phyloP scores from a whole-genome alignment of 2,797 vertebrate genomes.

The Aulostomus chinensis region DNA sequence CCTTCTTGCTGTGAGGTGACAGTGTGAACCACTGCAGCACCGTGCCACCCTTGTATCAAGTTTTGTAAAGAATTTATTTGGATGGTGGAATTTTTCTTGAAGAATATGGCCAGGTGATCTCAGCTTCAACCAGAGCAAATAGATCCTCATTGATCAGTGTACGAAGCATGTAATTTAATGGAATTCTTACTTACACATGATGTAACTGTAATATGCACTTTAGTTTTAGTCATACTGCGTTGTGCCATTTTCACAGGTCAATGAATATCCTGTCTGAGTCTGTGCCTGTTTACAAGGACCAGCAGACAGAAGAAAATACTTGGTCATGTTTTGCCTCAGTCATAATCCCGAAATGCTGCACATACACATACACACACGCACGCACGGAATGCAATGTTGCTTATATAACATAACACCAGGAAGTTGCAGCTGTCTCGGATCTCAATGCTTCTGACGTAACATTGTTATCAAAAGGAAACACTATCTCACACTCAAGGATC shows the following conservation, averaged over 20 bases:
- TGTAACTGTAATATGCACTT: too few species aligned
- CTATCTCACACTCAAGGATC: neutral
- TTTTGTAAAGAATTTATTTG: too few species aligned
- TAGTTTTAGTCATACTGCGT: too few species aligned
- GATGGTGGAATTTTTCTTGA: too few species aligned
- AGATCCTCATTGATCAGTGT: too few species aligned
- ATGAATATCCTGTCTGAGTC: conserved; percentile 2
- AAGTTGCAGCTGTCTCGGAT: conserved; percentile 26
- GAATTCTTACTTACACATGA: too few species aligned
- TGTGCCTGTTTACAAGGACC: neutral
- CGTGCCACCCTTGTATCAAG: too few species aligned
- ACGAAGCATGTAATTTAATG: too few species aligned
- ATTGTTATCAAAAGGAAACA: conserved; percentile 48
- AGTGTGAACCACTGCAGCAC: too few species aligned
- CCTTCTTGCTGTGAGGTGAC: too few species aligned
- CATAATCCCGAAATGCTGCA: conserved; percentile 13
- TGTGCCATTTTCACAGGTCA: conserved; percentile 28
- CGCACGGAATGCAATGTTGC: neutral
- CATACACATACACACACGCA: conserved; percentile 1
- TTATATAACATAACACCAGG: conserved; percentile 24
- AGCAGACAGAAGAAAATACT: conserved; percentile 3
- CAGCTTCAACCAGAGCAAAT: too few species aligned
- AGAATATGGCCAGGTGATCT: too few species aligned
- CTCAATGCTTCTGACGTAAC: conserved; percentile 3
- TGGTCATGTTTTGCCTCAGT: conserved; percentile 12